A percentile compares a stretch with the other conserved stretches of the same genome.
Conservation (phyloP, 1,140 invertebrate species). For the Galleria mellonella region DNA sequence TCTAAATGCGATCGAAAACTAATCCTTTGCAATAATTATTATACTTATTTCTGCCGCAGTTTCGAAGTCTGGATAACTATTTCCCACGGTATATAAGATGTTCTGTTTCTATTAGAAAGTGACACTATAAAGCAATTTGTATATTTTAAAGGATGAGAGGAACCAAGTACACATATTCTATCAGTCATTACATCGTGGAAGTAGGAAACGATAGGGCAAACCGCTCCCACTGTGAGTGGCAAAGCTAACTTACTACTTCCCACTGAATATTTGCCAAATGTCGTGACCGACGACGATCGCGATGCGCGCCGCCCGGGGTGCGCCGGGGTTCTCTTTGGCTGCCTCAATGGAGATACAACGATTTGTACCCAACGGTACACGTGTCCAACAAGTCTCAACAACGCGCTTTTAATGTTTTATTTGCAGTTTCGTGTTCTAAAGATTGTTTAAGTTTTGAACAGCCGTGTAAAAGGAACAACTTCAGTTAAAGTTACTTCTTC, state of each 20-base stretch:
- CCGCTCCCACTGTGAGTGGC: constrained; percentile 46
- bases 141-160: constrained; percentile 15
- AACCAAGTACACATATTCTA: constrained; percentile 27
- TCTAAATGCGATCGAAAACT: constrained; percentile 17
- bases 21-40: not conserved
- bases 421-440: too few species aligned
- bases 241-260: constrained; percentile 37
- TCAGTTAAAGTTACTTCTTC: too few species aligned
- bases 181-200: constrained; percentile 66
- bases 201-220: constrained; percentile 68
- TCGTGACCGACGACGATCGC: constrained; percentile 70
- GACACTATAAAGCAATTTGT: too few species aligned
- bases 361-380: constrained; percentile 54
- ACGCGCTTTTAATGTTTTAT: constrained; percentile 6
- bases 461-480: too few species aligned
- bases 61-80: too few species aligned
- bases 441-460: too few species aligned
- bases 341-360: constrained; percentile 58
- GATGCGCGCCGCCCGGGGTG: constrained; percentile 63
- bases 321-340: constrained; percentile 20
- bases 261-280: constrained; percentile 68
- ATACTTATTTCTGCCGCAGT: too few species aligned
- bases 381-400: constrained; percentile 33
- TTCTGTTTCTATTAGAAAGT: too few species aligned
- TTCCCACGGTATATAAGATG: too few species aligned